Evolutionary conservation across 2,888 invertebrate genomes (phyloP).

Genomic region (Morpho deidamia): DNA sequence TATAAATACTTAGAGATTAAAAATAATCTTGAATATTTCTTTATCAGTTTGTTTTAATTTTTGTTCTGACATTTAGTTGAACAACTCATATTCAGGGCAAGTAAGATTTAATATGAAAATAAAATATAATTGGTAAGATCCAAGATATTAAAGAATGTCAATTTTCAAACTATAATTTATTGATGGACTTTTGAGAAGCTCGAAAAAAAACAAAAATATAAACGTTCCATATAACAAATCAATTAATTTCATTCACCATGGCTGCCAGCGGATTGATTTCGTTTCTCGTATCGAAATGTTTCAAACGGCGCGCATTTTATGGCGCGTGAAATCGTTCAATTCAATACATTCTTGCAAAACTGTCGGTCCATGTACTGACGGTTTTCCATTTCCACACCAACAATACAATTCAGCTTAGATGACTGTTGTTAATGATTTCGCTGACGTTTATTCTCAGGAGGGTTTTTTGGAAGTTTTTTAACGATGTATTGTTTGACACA

Average conservation of each 20-base stretch:
- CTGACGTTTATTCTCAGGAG: slow-evolving; percentile 48
- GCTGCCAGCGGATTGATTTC: slow-evolving; percentile 55
- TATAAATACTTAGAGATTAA: no score
- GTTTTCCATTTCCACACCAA: slow-evolving; percentile 70
- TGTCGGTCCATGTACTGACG: slow-evolving; percentile 36
- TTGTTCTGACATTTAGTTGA: no score
- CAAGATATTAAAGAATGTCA: background rate
- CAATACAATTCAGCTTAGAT: slow-evolving; percentile 61
- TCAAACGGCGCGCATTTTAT: slow-evolving; percentile 63
- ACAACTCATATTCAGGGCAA: background rate
- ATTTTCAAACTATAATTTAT: slow-evolving; percentile 2
- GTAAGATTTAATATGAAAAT: no score
- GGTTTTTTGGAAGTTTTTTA: slow-evolving; percentile 29
- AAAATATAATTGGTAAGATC: no score
- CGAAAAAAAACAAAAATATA: slow-evolving; percentile 13
- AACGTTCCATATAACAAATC: slow-evolving; percentile 64
- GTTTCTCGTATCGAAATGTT: slow-evolving; percentile 54
- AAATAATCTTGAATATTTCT: no score
- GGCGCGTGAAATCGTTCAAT: slow-evolving; percentile 73
- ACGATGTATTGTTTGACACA: slow-evolving; percentile 24
- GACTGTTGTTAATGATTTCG: slow-evolving; percentile 54
- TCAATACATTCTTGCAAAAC: slow-evolving; percentile 47
- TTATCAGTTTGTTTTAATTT: no score
- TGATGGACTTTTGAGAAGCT: slow-evolving; percentile 5
- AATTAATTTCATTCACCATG: slow-evolving; percentile 74